These are phyloP conservation scores for Mystacides longicornis DNA, from an alignment of 2,888 invertebrate genomes.

Conservation along the genomic window DNA sequence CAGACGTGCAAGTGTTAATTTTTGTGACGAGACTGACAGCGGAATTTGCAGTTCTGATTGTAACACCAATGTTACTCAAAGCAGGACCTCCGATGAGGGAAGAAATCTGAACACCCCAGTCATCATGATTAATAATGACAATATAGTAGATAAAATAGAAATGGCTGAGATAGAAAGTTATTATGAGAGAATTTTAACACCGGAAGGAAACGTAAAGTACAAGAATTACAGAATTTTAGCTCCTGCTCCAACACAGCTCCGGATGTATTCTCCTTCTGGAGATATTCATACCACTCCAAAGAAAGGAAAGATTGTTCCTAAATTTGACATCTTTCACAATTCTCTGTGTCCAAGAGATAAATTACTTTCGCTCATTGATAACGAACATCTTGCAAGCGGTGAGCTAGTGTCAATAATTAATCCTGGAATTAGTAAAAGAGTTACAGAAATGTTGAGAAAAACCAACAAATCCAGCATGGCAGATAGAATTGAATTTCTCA, in stretches of 20 bases:
- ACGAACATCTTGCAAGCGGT: constrained; percentile 40
- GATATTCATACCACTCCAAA: constrained; percentile 37
- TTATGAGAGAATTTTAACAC: constrained; percentile 33
- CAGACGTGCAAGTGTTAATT: not conserved
- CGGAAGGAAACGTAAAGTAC: constrained; percentile 40
- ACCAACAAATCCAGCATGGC: constrained; percentile 22
- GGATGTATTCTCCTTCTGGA: constrained; percentile 40
- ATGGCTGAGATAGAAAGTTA: constrained; percentile 32
- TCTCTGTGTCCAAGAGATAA: constrained; percentile 39
- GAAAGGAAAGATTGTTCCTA: constrained; percentile 39
- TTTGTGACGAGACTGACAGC: constrained; percentile 12
- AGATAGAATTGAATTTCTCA: constrained; percentile 31
- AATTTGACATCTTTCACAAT: constrained; percentile 36
- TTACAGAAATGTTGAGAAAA: constrained; percentile 18
- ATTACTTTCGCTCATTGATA: constrained; percentile 40
- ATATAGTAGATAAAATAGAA: constrained; percentile 32
- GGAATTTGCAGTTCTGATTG: constrained; percentile 13
- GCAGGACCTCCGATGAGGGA: not conserved
- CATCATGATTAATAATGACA: constrained; percentile 34
- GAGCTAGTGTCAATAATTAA: constrained; percentile 42
- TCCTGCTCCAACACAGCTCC: constrained; percentile 34
- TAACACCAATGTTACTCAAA: not conserved
- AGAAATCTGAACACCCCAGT: constrained; percentile 29
- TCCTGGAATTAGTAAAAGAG: constrained; percentile 35
- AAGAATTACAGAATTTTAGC: constrained; percentile 37